Percentiles rank a stretch among this genome's conserved stretches.
Conservation (phyloP, 2,113 vertebrate genomes). For the Micromys minutus region DNA sequence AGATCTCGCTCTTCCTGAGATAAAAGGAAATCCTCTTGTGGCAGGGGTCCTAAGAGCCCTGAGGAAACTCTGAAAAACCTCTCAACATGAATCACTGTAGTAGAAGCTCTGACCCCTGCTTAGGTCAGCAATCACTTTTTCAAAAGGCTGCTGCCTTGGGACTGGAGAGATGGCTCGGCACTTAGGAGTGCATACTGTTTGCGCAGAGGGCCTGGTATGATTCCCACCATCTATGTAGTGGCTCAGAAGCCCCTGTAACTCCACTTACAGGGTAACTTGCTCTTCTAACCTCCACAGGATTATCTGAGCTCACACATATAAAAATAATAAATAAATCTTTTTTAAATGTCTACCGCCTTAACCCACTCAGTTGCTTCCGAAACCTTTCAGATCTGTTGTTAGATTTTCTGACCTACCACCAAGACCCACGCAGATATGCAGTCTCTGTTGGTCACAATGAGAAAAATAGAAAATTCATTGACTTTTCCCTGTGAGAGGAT, state of each 20-base stretch:
- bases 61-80: constrained; percentile 20
- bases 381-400: constrained; percentile 46
- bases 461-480: background rate
- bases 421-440: background rate
- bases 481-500: constrained; percentile 38
- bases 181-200: background rate
- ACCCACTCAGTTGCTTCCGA: constrained; percentile 17
- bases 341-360: background rate
- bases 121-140: background rate
- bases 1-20: background rate
- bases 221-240: background rate
- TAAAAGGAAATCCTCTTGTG: constrained; percentile 35
- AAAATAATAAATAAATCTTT: background rate
- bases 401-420: background rate
- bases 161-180: background rate
- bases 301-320: background rate
- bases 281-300: background rate
- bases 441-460: background rate
- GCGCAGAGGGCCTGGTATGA: background rate
- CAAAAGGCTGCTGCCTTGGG: constrained; percentile 33
- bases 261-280: background rate
- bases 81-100: constrained; percentile 36
- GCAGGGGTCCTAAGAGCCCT: constrained; percentile 35
- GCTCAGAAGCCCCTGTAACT: background rate
- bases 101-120: background rate